Conservation (phyloP, 2,888 invertebrate species). For the Oscheius sp. region DNA sequence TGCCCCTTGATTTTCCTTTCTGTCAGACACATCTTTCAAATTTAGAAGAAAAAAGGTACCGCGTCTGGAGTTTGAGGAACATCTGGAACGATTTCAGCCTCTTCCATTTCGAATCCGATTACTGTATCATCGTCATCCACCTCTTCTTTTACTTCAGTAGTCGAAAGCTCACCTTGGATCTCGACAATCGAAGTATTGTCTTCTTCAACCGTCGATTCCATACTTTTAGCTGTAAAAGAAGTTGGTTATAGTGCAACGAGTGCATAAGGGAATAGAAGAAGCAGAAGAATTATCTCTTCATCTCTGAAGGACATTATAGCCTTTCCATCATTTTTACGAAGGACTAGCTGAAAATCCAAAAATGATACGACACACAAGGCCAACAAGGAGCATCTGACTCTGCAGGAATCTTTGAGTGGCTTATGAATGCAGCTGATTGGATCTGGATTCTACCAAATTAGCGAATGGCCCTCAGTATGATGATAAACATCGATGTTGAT, state of each 20-base stretch:
- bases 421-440: slow-evolving; percentile 34
- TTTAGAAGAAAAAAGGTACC: slow-evolving; percentile 21
- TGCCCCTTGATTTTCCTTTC: slow-evolving; percentile 1
- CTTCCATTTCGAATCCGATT: slow-evolving; percentile 29
- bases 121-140: slow-evolving; percentile 24
- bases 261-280: slow-evolving; percentile 15
- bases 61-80: not conserved
- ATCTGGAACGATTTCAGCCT: slow-evolving; percentile 5
- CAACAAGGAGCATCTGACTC: not conserved
- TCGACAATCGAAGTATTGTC: not conserved
- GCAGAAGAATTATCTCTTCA: slow-evolving; percentile 31
- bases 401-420: slow-evolving; percentile 21
- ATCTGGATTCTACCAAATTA: slow-evolving; percentile 31
- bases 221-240: slow-evolving; percentile 15
- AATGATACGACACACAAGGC: not conserved
- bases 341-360: slow-evolving; percentile 9
- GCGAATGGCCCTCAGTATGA: slow-evolving; percentile 7
- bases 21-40: not conserved
- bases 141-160: slow-evolving; percentile 28
- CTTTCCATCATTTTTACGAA: slow-evolving; percentile 25
- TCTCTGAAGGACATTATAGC: slow-evolving; percentile 18
- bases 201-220: not conserved
- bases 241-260: slow-evolving; percentile 10
- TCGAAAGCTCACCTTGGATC: not conserved
- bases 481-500: not conserved